Percentiles rank a stretch among this genome's conserved stretches.
Conservation (phyloP, 2,113 vertebrate species). For the Condylura cristata region DNA sequence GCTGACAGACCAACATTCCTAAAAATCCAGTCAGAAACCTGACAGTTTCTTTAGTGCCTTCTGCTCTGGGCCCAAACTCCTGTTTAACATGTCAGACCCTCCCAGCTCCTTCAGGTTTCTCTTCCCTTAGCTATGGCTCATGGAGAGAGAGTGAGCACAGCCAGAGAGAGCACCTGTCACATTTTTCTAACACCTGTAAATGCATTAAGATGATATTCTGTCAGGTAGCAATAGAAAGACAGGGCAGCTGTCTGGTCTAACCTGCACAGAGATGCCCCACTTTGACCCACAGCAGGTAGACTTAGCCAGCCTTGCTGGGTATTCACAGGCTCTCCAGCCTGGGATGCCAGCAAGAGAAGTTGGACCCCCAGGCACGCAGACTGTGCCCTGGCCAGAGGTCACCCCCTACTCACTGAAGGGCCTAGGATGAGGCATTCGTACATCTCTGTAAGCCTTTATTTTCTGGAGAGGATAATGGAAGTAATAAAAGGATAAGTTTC, state of each 20-base stretch:
- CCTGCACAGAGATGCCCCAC: not conserved
- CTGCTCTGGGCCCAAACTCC: not conserved
- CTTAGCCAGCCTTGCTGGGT: not conserved
- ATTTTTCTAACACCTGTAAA: not conserved
- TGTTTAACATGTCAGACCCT: not conserved
- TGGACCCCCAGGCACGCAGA: not conserved
- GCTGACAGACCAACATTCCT: conserved; percentile 66
- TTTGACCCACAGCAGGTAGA: too few species aligned
- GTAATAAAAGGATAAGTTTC: not conserved
- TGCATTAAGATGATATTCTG: not conserved
- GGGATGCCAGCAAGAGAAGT: not conserved
- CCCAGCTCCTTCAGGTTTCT: rapidly evolving
- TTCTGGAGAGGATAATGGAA: conserved; percentile 44
- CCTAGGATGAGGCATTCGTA: not conserved
- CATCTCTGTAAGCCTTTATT: conserved; percentile 13
- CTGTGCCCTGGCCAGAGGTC: not conserved
- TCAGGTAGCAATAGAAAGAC: not conserved
- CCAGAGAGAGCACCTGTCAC: not conserved
- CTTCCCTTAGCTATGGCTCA: not conserved
- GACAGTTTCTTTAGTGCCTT: not conserved
- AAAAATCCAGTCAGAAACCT: conserved; percentile 43
- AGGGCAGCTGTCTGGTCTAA: too few species aligned
- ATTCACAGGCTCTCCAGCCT: not conserved
- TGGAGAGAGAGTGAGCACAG: not conserved
- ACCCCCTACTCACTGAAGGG: not conserved